Evolutionary conservation across 1,140 invertebrate genomes (phyloP).

Genomic region (Drosophila pallidifrons): DNA sequence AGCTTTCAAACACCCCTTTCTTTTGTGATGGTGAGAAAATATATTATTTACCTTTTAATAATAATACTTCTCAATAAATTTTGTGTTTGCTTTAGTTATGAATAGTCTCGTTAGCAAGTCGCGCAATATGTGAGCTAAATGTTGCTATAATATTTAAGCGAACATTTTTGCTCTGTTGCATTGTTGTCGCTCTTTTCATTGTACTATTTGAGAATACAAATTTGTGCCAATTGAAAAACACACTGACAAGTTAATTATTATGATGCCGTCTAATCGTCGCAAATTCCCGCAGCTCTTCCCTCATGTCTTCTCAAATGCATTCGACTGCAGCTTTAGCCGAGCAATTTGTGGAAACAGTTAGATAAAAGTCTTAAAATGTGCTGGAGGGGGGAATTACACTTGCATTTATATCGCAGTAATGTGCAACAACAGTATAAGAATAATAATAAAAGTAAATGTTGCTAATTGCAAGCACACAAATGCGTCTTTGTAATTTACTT

Average conservation of each 20-base stretch:
- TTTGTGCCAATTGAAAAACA: conserved; percentile 41
- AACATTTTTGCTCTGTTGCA: background rate
- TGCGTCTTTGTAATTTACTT: conserved; percentile 9
- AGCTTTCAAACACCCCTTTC: no score
- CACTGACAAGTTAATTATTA: conserved; percentile 57
- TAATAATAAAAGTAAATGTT: conserved; percentile 8
- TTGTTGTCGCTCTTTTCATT: conserved; percentile 23
- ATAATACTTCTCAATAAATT: background rate
- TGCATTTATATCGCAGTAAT: background rate
- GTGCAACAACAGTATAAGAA: conserved; percentile 1
- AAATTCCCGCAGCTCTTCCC: conserved; percentile 4
- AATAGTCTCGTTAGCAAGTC: background rate
- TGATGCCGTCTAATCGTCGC: conserved; percentile 49
- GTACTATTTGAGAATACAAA: conserved; percentile 6
- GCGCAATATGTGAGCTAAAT: background rate
- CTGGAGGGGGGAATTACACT: background rate
- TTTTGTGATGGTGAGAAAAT: background rate
- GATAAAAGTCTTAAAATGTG: conserved; percentile 24
- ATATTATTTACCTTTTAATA: background rate
- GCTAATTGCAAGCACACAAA: conserved; percentile 3
- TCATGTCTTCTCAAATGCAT: background rate
- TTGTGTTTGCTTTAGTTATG: background rate
- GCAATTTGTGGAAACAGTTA: conserved; percentile 32
- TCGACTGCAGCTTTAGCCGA: background rate
- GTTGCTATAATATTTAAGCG: background rate